phyloP scores from a whole-genome alignment of 2,797 vertebrate species.

The Notoglanidium macrostoma region DNA sequence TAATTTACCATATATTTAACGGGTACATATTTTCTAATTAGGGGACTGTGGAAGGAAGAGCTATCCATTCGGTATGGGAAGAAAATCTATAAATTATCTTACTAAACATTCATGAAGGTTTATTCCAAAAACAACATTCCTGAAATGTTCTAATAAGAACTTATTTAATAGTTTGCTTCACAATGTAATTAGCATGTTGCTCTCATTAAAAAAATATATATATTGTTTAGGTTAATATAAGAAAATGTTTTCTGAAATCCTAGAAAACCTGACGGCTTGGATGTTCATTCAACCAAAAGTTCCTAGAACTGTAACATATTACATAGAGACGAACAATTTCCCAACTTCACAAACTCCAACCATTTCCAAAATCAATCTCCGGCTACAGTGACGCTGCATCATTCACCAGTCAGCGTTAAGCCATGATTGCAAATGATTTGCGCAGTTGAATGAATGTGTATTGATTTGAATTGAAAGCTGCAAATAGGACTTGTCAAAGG shows the following conservation, averaged over 20 bases:
- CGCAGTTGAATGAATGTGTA: background rate
- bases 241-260: background rate
- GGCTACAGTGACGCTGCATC: background rate
- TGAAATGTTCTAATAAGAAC: background rate
- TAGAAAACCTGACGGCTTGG: background rate
- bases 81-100: too few relatives aligned
- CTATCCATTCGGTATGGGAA: too few relatives aligned
- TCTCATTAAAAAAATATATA: too few relatives aligned
- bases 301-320: background rate
- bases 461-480: background rate
- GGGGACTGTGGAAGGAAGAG: too few relatives aligned
- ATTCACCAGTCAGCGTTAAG: background rate
- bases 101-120: too few relatives aligned
- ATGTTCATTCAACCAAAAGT: background rate
- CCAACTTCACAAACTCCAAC: background rate
- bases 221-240: background rate
- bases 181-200: too few relatives aligned
- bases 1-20: too few relatives aligned
- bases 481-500: background rate
- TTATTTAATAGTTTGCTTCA: background rate
- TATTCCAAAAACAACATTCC: background rate
- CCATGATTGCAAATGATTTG: background rate
- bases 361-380: background rate
- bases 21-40: too few relatives aligned
- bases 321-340: background rate